Base-by-base conservation (phyloP, 2,888 invertebrate genomes). In the Pherbina coryleti region DNA sequence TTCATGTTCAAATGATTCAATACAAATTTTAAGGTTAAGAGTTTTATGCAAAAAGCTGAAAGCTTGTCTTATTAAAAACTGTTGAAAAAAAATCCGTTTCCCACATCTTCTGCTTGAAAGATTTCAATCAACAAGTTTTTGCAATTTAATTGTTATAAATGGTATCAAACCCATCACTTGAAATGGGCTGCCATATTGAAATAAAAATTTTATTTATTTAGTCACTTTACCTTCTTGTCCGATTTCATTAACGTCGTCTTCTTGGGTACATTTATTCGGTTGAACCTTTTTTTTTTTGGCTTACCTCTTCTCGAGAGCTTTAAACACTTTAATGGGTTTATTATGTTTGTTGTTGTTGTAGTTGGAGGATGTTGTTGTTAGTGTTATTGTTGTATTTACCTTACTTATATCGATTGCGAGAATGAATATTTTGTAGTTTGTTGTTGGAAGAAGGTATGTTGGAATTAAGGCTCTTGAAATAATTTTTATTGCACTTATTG, bases 251-350 rank as follows among this genome's bases (percentile, higher is more conserved):
- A 19, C 22, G 75, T 75, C 75, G 44, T 31, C 31, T 64, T 17
- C n/a, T n/a, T 64, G n/a, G 28, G 31, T 31, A 31, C 34, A 72
- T n/a, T 44, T 60, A 51, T 69, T 22, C 17, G 17, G 25, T 17
- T 60, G 51, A 22, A 57, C 31, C 34, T 57, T 17, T 22, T 34
- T 3, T 73, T 22, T 44, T 37, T 34, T 22, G 51, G 17, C 49
- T 69, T 34, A 34, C 5, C 34, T 34, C 31, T 74, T 62, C 22
- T 74, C 28, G 64, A 74, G 64, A 53, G 64, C 55, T 75, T 75
- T 22, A 75, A 75, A 67, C 66, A 67, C 75, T 51, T 75, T 67
- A 75, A 75, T 75, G 75, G 67, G 55, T 67, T 75, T 75, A 22
- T 75, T 66, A 67, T 75, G 75, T 75, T 37, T 66, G 44, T 67